phyloP scores from a whole-genome alignment of 2,888 invertebrate genomes.

The Sinelater perroti region DNA sequence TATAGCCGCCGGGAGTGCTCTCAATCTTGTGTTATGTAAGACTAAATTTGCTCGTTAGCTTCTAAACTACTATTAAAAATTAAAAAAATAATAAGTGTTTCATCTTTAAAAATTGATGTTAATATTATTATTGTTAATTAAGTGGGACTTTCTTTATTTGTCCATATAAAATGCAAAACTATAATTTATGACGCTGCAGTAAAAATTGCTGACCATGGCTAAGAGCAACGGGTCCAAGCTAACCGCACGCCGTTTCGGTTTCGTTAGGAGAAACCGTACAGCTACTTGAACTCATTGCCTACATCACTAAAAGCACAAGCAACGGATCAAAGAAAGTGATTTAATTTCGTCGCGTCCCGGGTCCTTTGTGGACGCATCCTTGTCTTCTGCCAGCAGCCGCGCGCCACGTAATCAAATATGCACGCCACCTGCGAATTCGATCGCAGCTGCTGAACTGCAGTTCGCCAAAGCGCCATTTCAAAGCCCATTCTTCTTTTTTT shows the following conservation, averaged over 20 bases:
- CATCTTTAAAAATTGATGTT: no score
- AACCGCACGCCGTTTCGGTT: constrained; percentile 25
- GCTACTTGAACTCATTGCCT: constrained; percentile 26
- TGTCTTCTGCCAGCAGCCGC: background rate
- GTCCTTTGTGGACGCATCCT: constrained; percentile 8
- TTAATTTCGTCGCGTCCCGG: constrained; percentile 7
- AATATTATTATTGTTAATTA: no score
- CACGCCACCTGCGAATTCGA: constrained; percentile 5
- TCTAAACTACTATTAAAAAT: no score
- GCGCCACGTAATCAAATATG: background rate
- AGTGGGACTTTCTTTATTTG: no score
- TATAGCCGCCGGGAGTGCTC: no score
- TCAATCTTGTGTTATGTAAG: no score
- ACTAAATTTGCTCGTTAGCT: no score
- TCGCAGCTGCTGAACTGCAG: constrained; percentile 11
- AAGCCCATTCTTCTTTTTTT: no score
- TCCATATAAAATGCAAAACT: no score
- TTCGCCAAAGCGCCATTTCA: constrained; percentile 14
- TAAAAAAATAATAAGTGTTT: no score
- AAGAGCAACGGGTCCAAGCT: constrained; percentile 21
- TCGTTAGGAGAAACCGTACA: constrained; percentile 25
- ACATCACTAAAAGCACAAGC: constrained; percentile 21
- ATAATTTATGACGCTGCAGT: no score
- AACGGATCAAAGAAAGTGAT: constrained; percentile 28
- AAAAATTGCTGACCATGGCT: constrained; percentile 24